phyloP scores from a whole-genome alignment of 2,113 vertebrate species.

The Cromileptes altivelis region DNA sequence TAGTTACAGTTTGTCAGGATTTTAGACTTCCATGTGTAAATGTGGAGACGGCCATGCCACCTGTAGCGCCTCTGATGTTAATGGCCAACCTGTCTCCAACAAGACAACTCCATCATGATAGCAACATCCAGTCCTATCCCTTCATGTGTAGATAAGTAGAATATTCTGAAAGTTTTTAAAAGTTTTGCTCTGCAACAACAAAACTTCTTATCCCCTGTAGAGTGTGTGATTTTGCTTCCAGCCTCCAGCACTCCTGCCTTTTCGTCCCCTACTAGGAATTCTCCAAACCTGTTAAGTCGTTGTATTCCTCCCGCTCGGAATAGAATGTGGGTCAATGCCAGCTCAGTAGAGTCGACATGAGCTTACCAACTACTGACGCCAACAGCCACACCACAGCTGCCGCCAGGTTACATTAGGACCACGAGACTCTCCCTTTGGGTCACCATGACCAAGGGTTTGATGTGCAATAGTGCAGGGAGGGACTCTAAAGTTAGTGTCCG shows the following conservation, averaged over 20 bases:
- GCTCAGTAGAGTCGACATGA: conserved; percentile 70
- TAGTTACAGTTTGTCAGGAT: background rate
- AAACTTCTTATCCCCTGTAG: background rate
- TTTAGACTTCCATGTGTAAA: conserved; percentile 19
- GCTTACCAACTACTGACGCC: conserved; percentile 73
- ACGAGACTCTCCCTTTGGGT: background rate
- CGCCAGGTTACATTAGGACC: conserved; percentile 25
- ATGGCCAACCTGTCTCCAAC: conserved; percentile 1
- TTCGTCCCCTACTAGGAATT: conserved; percentile 46
- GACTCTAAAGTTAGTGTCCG: background rate
- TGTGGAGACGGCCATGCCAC: background rate
- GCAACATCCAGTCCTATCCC: background rate
- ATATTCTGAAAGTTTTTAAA: background rate
- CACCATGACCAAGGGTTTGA: conserved; percentile 20
- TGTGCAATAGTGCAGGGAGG: conserved; percentile 1
- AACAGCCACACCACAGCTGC: conserved; percentile 57
- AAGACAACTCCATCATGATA: too few relatives aligned
- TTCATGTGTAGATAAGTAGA: background rate
- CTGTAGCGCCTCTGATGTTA: background rate
- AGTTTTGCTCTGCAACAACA: background rate
- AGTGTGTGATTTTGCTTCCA: background rate
- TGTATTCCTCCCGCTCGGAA: conserved; percentile 58
- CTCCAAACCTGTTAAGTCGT: conserved; percentile 65
- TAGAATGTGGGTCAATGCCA: conserved; percentile 83
- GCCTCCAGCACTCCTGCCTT: background rate